These are phyloP conservation scores for Aplocera efformata DNA, from an alignment of 2,888 invertebrate genomes.

Conservation along the genomic window DNA sequence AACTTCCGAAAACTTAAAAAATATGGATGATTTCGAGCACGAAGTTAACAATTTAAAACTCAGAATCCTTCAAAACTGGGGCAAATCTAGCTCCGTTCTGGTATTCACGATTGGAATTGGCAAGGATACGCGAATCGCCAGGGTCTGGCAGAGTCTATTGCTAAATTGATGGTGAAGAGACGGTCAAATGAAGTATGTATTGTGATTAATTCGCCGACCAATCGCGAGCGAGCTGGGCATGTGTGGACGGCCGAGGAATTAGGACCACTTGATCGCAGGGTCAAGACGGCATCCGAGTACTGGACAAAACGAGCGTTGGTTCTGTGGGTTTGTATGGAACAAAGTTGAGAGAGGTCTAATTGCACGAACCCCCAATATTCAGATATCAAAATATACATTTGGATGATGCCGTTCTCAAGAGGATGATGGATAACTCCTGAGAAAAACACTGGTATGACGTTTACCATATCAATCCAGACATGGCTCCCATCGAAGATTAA, in stretches of 20 bases:
- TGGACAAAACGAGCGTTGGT: slow-evolving; percentile 35
- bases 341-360: background rate
- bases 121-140: slow-evolving; percentile 20
- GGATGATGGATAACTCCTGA: too few species aligned
- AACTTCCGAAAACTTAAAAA: too few species aligned
- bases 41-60: too few species aligned
- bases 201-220: slow-evolving; percentile 69
- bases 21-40: too few species aligned
- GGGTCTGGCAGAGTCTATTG: slow-evolving; percentile 43
- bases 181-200: slow-evolving; percentile 68
- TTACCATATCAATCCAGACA: too few species aligned
- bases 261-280: slow-evolving; percentile 71
- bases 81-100: background rate
- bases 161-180: slow-evolving; percentile 65
- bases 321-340: slow-evolving; percentile 9
- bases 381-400: too few species aligned
- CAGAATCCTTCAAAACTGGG: background rate
- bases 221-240: slow-evolving; percentile 46
- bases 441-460: too few species aligned
- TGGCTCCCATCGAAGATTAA: too few species aligned
- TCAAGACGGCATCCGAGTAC: slow-evolving; percentile 57
- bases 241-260: slow-evolving; percentile 60
- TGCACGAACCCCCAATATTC: background rate
- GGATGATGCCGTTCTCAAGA: too few species aligned
- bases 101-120: slow-evolving; percentile 23